phyloP scores from a whole-genome alignment of 2,888 invertebrate genomes.

The Podabrus alpinus region DNA sequence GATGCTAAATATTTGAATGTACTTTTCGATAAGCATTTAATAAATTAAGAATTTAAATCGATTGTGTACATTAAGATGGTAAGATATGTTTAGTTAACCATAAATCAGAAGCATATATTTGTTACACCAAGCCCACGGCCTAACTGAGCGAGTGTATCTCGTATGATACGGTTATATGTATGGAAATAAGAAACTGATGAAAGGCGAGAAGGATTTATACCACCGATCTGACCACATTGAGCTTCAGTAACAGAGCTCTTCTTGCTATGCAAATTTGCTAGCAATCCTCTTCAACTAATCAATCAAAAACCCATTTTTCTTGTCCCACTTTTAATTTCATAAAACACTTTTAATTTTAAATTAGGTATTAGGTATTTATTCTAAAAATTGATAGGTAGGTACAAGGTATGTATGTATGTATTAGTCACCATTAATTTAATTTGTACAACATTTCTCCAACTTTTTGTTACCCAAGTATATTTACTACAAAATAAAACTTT shows the following conservation, averaged over 20 bases:
- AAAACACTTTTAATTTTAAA: background rate
- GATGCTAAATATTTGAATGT: background rate
- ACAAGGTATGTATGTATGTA: background rate
- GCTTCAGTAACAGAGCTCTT: slow-evolving; percentile 17
- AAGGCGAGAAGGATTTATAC: slow-evolving; percentile 52
- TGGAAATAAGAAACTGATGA: slow-evolving; percentile 55
- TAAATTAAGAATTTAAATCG: background rate
- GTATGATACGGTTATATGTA: slow-evolving; percentile 51
- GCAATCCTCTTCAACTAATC: slow-evolving; percentile 16
- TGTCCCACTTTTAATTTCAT: background rate
- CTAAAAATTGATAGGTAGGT: background rate
- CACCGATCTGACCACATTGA: slow-evolving; percentile 43
- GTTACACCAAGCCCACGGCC: slow-evolving; percentile 26
- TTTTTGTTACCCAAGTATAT: background rate
- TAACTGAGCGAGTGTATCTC: slow-evolving; percentile 47
- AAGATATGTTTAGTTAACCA: background rate
- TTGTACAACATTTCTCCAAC: background rate
- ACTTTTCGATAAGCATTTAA: background rate
- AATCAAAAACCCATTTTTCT: slow-evolving; percentile 13
- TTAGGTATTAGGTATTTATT: background rate
- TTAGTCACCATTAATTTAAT: background rate
- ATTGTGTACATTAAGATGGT: background rate
- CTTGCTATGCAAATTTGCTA: slow-evolving; percentile 23
- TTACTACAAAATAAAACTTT: background rate
- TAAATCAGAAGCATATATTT: slow-evolving; percentile 14